Base-by-base conservation (phyloP, 1,140 invertebrate genomes). In the Pomacea maculata region DNA sequence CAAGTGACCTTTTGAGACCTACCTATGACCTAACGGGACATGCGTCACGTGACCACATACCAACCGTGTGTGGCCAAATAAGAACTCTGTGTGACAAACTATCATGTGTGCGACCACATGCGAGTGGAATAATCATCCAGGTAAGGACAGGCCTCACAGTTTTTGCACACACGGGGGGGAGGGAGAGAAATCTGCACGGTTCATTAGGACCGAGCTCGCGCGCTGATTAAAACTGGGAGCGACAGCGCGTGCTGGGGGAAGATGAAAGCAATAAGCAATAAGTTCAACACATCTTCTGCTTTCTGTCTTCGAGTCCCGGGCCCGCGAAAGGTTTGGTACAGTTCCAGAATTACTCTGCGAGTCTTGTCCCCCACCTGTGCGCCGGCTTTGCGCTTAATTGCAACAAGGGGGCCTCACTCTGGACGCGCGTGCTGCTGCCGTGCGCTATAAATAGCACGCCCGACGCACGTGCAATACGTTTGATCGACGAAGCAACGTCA, bases 271-370 rank as follows among this genome's bases (percentile, higher is more conserved):
- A 61, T 61, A 61, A 61, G 57, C 57, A 61, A 61, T 17, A 61
- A 61, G 57, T 61, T 61, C 11, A 61, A 61, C 57, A 61, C 57
- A 61, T 17, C 15, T 61, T 61, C 57, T 61, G 57, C 57, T 61
- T 61, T 61, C 57, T 61, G 57, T 61, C 57, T 61, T 61, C 11
- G 57, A 61, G 57, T 61, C 57, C 57, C 57, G 57, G 57, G 25
- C 25, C 57, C 11, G 57, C 57, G 25, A 61, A 61, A 55, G 15
- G 17, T 14, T 29, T 52, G 45, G 73, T 75, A 75, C 21, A 29
- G 34, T 21, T 75, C 73, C 73, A n/a, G 73, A 75, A 57, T 75
- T 57, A 75, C 45, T 55, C 17, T 15, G 52, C 19, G 52, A 75
- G 54, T 21, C 52, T 12, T 52, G 73, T n/a, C 54, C 21, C 34